phyloP scores from a whole-genome alignment of 2,113 vertebrate genomes.

The Neolamprologus tretocephalus region DNA sequence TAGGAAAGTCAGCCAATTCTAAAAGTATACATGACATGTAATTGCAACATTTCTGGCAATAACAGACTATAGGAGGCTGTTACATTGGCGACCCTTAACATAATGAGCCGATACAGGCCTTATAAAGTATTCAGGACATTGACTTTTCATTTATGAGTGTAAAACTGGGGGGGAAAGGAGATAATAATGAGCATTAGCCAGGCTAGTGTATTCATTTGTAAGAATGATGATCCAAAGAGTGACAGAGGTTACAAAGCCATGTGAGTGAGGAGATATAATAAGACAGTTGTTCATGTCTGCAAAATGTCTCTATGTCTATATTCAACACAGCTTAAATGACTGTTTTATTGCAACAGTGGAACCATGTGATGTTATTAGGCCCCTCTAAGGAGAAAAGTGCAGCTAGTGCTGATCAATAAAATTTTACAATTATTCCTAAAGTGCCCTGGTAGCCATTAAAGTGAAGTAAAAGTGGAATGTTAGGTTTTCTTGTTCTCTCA shows the following conservation, averaged over 20 bases:
- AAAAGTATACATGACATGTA: not conserved
- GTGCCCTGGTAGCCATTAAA: constrained; percentile 18
- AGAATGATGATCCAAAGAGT: constrained; percentile 22
- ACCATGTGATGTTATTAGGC: constrained; percentile 18
- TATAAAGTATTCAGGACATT: constrained; percentile 46
- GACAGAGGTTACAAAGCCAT: constrained; percentile 20
- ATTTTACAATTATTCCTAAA: constrained; percentile 48
- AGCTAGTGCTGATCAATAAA: constrained; percentile 41
- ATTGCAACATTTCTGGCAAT: constrained; percentile 19
- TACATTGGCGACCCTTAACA: constrained; percentile 29
- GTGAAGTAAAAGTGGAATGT: constrained; percentile 23
- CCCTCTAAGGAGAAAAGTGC: constrained; percentile 21
- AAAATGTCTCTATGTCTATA: constrained; percentile 6
- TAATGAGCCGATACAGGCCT: constrained; percentile 26
- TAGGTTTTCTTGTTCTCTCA: constrained; percentile 20
- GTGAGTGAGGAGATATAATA: constrained; percentile 3
- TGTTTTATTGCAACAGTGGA: constrained; percentile 19
- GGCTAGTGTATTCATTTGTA: constrained; percentile 31
- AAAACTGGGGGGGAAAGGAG: not conserved
- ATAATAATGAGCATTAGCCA: constrained; percentile 41
- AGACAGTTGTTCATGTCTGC: not conserved
- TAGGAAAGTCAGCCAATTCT: not conserved
- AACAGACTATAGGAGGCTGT: constrained; percentile 9
- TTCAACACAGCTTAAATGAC: constrained; percentile 1
- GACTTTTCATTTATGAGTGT: constrained; percentile 36